Evolutionary conservation across 1,140 invertebrate species (phyloP).

Genomic region (Plodia interpunctella): DNA sequence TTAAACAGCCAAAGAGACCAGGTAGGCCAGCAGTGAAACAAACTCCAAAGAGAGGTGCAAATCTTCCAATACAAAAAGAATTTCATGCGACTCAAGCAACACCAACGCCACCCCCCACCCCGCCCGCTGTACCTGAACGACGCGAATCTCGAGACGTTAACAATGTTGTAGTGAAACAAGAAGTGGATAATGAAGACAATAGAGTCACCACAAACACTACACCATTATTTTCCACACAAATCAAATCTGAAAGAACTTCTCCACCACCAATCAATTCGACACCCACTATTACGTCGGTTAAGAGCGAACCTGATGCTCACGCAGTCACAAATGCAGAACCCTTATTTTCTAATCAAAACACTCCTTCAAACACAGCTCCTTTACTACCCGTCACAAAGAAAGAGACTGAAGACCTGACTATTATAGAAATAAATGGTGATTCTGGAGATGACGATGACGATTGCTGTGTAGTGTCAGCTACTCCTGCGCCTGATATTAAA

Average conservation of each 20-base stretch:
- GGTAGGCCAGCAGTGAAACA: conserved; percentile 57
- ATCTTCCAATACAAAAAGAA: conserved; percentile 25
- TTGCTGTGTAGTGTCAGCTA: conserved; percentile 67
- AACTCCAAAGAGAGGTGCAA: conserved; percentile 56
- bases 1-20: conserved; percentile 22
- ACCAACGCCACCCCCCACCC: conserved; percentile 1
- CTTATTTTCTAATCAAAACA: conserved; percentile 22
- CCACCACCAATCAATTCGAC: conserved; percentile 40
- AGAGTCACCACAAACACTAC: conserved; percentile 22
- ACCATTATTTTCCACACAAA: conserved; percentile 50
- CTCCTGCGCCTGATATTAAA: conserved; percentile 61
- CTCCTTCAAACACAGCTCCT: conserved; percentile 18
- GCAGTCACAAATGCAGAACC: conserved; percentile 22
- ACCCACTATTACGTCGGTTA: conserved; percentile 51
- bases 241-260: conserved; percentile 58
- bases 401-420: conserved; percentile 45
- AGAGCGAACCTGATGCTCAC: conserved; percentile 44
- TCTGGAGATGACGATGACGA: conserved; percentile 71
- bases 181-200: conserved; percentile 32
- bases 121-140: conserved; percentile 29
- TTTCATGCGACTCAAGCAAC: background rate
- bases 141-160: conserved; percentile 34
- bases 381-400: conserved; percentile 53
- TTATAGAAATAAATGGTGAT: conserved; percentile 71
- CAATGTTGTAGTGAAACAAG: conserved; percentile 60